phyloP scores from a whole-genome alignment of 1,140 invertebrate genomes.

The Tetramorium alpestre region DNA sequence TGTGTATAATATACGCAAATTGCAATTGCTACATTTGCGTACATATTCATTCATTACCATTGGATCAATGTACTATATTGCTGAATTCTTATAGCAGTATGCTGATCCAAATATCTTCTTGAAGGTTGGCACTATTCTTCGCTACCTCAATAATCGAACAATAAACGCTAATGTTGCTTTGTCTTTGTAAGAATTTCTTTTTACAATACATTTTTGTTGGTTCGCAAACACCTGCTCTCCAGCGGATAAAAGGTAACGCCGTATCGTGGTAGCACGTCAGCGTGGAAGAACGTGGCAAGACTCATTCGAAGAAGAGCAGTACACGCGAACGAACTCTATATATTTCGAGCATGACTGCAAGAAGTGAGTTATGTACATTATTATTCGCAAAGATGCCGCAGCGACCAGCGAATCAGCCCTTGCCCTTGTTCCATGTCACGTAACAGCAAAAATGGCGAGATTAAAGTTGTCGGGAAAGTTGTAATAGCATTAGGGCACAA shows the following conservation, averaged over 20 bases:
- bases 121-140: not conserved
- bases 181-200: conserved; percentile 24
- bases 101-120: not conserved
- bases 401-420: conserved; percentile 68
- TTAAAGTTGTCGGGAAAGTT: conserved; percentile 66
- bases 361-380: conserved; percentile 75
- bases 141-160: conserved; percentile 35
- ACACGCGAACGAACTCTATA: conserved; percentile 49
- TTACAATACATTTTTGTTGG: conserved; percentile 37
- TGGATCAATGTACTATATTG: conserved; percentile 3
- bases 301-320: conserved; percentile 63
- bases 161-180: conserved; percentile 55
- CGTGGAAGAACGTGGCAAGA: conserved; percentile 76
- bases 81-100: not conserved
- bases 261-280: conserved; percentile 46
- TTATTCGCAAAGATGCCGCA: conserved; percentile 61
- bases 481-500: conserved; percentile 56
- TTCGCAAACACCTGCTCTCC: conserved; percentile 49
- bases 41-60: conserved; percentile 13
- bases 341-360: conserved; percentile 68
- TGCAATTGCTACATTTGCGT: conserved; percentile 30
- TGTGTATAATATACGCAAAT: conserved; percentile 40
- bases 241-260: conserved; percentile 41
- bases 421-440: conserved; percentile 75
- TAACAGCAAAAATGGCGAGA: conserved; percentile 73